phyloP scores from a whole-genome alignment of 2,113 vertebrate genomes.

The Percina caprodes region DNA sequence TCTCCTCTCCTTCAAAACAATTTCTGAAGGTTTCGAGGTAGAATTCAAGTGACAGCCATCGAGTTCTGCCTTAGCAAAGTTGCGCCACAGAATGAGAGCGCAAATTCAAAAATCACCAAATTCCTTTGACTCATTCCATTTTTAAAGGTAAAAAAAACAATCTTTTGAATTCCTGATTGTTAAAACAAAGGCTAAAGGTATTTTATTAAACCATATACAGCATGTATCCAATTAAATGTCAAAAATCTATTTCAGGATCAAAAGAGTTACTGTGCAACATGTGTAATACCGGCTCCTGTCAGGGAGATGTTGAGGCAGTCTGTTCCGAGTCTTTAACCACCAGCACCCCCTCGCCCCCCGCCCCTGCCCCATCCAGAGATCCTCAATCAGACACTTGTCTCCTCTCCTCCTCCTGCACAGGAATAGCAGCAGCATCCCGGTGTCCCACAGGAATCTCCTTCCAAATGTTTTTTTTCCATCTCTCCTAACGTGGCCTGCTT shows the following conservation, averaged over 20 bases:
- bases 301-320: slow-evolving; percentile 44
- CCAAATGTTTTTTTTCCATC: slow-evolving; percentile 31
- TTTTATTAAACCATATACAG: neutral
- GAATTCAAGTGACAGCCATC: slow-evolving; percentile 25
- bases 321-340: slow-evolving; percentile 31
- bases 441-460: slow-evolving; percentile 60
- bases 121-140: neutral
- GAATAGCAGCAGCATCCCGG: slow-evolving; percentile 70
- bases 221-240: neutral
- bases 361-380: slow-evolving; percentile 19
- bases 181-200: neutral
- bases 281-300: slow-evolving; percentile 29
- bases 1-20: slow-evolving; percentile 19
- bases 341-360: neutral
- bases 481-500: neutral
- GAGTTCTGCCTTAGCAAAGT: neutral
- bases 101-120: neutral
- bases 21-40: slow-evolving; percentile 12
- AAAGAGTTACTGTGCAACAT: slow-evolving; percentile 18
- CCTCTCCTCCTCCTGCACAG: slow-evolving; percentile 43
- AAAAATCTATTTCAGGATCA: neutral
- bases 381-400: slow-evolving; percentile 72
- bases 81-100: neutral
- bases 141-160: neutral
- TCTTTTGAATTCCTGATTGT: neutral